Percentiles rank a stretch among this genome's conserved stretches.
These are phyloP conservation scores for Prionace glauca DNA, from an alignment of 2,797 vertebrate genomes.

Conservation along the genomic window DNA sequence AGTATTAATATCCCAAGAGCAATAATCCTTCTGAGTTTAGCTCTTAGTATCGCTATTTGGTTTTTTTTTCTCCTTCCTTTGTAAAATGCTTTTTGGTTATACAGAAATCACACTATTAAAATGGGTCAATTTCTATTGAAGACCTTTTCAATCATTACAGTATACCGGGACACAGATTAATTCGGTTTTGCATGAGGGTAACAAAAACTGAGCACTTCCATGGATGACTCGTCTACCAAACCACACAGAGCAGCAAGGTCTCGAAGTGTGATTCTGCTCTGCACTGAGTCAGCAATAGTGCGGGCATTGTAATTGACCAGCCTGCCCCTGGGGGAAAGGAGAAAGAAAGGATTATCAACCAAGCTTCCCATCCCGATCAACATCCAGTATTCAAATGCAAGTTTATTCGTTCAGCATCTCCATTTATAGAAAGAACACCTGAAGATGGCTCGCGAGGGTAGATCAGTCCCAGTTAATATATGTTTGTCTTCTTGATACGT, in stretches of 20 bases:
- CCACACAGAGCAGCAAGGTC: neutral
- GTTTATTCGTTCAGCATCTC: neutral
- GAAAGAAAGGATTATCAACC: neutral
- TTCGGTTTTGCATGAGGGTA: neutral
- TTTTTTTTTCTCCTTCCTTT: too few species aligned
- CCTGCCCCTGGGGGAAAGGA: neutral
- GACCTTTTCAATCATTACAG: neutral
- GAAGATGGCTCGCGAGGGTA: neutral
- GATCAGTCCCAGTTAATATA: neutral
- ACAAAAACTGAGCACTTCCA: neutral
- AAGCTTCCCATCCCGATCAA: neutral
- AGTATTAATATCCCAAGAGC: neutral
- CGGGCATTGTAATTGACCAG: neutral
- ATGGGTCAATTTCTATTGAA: neutral
- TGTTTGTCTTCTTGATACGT: neutral
- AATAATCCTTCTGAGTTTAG: neutral
- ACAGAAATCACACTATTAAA: neutral
- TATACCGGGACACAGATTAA: neutral
- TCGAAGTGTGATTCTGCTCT: neutral
- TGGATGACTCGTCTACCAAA: neutral
- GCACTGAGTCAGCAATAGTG: neutral
- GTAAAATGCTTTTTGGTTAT: neutral
- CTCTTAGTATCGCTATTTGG: too few species aligned
- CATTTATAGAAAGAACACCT: neutral
- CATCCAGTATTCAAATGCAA: neutral